A percentile compares a stretch with the other conserved stretches of the same genome.
Evolutionary conservation across 1,140 invertebrate species (phyloP).

Genomic region (Brachionus koreanus): DNA sequence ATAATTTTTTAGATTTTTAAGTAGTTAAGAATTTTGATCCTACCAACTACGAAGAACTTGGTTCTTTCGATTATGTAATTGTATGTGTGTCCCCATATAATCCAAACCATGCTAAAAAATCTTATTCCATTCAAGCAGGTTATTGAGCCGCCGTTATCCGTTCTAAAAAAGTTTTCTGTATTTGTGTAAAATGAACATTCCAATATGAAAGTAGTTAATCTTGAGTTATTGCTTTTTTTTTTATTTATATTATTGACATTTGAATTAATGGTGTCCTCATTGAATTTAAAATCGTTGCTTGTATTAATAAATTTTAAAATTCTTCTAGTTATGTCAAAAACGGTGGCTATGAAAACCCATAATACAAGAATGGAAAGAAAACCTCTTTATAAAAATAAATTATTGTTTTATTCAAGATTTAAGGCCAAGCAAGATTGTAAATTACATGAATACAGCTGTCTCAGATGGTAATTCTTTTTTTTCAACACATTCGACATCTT

Average conservation of each 20-base stretch:
- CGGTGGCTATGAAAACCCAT: neutral
- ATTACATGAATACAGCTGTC: constrained; percentile 7
- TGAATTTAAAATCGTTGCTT: neutral
- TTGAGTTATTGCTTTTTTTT: neutral
- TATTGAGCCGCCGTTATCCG: constrained; percentile 37
- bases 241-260: neutral
- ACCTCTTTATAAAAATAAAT: neutral
- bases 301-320: neutral
- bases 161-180: constrained; percentile 43
- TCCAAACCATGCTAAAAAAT: constrained; percentile 44
- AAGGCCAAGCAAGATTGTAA: neutral
- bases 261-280: neutral
- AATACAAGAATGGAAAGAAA: constrained; percentile 3
- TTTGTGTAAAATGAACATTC: constrained; percentile 12
- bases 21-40: neutral
- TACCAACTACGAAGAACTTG: constrained; percentile 25
- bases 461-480: neutral
- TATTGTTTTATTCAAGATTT: neutral
- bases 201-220: neutral
- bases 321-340: neutral
- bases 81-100: constrained; percentile 45
- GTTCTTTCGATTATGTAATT: constrained; percentile 38
- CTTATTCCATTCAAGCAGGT: constrained; percentile 42
- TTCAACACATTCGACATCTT: constrained; percentile 31
- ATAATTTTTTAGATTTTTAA: neutral